Evolutionary conservation across 37 sponge, comb jelly and placozoan genomes (phyloP).

Genomic region (Theonella swinhoei): DNA sequence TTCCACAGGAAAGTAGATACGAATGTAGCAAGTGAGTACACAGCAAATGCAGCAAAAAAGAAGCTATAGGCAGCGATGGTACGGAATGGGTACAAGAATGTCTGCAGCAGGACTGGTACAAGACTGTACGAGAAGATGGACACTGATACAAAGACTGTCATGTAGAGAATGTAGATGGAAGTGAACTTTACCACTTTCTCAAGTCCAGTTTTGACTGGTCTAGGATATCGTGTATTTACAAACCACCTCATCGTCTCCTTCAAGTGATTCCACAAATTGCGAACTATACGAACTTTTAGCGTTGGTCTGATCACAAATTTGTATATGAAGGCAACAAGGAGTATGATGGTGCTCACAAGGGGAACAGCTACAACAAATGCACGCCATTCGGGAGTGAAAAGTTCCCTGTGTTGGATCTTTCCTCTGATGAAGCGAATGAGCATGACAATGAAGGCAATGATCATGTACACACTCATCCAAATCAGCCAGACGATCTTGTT

Average conservation of each 20-base stretch:
- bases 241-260: not conserved
- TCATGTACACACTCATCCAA: not conserved
- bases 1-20: not conserved
- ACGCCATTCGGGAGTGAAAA: not conserved
- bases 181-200: not conserved
- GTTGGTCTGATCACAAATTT: not conserved
- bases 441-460: not conserved
- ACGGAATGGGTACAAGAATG: not conserved
- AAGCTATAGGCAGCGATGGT: not conserved
- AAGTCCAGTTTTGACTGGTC: not conserved
- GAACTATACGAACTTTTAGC: not conserved
- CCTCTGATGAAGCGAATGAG: not conserved
- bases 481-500: not conserved
- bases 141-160: not conserved
- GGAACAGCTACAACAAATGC: not conserved
- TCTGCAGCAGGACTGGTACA: not conserved
- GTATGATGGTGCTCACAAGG: not conserved
- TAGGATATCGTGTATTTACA: not conserved
- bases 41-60: not conserved
- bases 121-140: not conserved
- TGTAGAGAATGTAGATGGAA: not conserved
- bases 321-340: not conserved
- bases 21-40: not conserved
- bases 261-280: not conserved
- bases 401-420: not conserved